phyloP scores from a whole-genome alignment of 1,140 invertebrate species.

The Monomorium pharaonis region DNA sequence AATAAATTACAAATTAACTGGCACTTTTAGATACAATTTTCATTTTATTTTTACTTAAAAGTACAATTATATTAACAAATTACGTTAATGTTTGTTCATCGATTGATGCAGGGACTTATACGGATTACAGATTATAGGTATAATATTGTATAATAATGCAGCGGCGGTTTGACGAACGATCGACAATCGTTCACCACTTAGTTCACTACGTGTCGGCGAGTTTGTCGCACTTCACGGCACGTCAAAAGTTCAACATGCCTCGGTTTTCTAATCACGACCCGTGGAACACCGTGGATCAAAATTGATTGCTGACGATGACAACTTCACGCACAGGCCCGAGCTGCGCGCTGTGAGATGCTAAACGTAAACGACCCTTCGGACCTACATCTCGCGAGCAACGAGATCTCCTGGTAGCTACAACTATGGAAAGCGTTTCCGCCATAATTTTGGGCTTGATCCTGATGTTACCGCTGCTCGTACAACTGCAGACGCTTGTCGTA shows the following conservation, averaged over 20 bases:
- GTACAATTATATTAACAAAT: too few relatives aligned
- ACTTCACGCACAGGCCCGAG: background rate
- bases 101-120: too few relatives aligned
- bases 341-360: background rate
- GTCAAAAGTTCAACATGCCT: constrained; percentile 14
- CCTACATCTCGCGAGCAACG: background rate
- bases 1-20: too few relatives aligned
- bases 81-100: too few relatives aligned
- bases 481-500: constrained; percentile 67
- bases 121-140: too few relatives aligned
- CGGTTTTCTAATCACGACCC: background rate
- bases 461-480: constrained; percentile 52
- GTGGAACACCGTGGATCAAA: background rate
- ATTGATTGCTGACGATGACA: constrained; percentile 24
- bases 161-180: background rate
- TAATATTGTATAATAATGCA: background rate
- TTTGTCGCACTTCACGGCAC: background rate
- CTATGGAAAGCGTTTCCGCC: constrained; percentile 58
- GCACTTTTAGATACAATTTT: too few relatives aligned
- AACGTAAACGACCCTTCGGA: background rate
- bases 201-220: background rate
- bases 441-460: constrained; percentile 61
- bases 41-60: too few relatives aligned
- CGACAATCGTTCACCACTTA: background rate
- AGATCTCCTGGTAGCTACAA: background rate